phyloP scores from a whole-genome alignment of 2,888 invertebrate species.

The Erannis defoliaria region DNA sequence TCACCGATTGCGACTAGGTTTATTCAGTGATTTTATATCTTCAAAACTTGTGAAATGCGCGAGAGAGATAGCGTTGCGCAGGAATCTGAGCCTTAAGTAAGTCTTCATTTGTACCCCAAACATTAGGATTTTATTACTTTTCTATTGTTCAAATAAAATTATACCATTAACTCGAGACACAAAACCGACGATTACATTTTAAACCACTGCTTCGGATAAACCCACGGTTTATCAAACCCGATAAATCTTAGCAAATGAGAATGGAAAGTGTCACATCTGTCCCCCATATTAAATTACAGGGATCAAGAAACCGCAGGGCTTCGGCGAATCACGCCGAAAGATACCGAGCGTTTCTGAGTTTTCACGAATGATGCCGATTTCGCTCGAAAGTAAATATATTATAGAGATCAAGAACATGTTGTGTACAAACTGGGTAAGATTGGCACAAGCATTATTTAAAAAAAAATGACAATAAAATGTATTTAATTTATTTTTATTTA shows the following conservation, averaged over 20 bases:
- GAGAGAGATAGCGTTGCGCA: no score
- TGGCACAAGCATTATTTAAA: no score
- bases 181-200: conserved; percentile 9
- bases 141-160: conserved; percentile 5
- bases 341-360: conserved; percentile 15
- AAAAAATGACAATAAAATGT: no score
- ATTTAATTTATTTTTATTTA: no score
- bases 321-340: conserved; percentile 14
- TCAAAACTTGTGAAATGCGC: no score
- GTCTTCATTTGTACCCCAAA: not conserved
- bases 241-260: conserved; percentile 43
- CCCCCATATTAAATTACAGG: conserved; percentile 36
- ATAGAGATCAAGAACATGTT: conserved; percentile 35
- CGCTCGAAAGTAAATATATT: conserved; percentile 1
- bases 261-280: conserved; percentile 41
- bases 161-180: not conserved
- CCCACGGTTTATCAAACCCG: conserved; percentile 28
- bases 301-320: conserved; percentile 39
- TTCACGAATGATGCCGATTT: conserved; percentile 10
- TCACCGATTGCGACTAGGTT: no score
- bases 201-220: conserved; percentile 17
- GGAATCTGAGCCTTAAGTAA: no score
- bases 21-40: no score
- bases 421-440: no score
- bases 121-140: not conserved